phyloP scores from a whole-genome alignment of 2,113 vertebrate genomes.

The Galbula dea region DNA sequence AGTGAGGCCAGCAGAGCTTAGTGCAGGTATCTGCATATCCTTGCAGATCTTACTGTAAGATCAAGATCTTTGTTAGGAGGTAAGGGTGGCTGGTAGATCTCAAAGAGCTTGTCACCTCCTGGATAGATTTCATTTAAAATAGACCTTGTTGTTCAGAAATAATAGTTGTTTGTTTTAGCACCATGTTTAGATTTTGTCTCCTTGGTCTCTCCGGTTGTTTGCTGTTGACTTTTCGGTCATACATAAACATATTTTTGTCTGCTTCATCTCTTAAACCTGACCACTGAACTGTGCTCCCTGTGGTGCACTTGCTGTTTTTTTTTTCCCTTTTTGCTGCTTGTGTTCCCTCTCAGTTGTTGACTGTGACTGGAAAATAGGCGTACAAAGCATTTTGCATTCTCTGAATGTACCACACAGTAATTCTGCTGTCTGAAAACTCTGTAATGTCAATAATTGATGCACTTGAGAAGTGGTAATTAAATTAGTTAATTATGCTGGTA shows the following conservation, averaged over 20 bases:
- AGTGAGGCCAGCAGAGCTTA: not conserved
- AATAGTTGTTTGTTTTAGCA: not conserved
- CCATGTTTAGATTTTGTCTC: not conserved
- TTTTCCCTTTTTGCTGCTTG: constrained; percentile 1
- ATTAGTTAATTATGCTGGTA: constrained; percentile 99
- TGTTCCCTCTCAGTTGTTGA: constrained; percentile 70
- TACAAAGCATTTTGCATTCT: constrained; percentile 93
- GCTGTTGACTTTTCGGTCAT: not conserved
- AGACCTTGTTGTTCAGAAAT: not conserved
- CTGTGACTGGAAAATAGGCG: constrained; percentile 76
- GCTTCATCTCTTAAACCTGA: constrained; percentile 8
- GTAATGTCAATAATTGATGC: constrained; percentile 99
- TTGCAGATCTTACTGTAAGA: not conserved
- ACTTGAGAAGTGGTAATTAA: constrained; percentile 99
- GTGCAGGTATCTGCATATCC: not conserved
- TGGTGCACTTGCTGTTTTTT: constrained; percentile 2
- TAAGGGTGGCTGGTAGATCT: not conserved
- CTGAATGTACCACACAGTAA: constrained; percentile 92
- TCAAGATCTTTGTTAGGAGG: not conserved
- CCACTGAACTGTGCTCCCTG: not conserved
- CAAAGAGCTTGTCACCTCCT: not conserved
- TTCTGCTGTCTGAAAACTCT: constrained; percentile 99
- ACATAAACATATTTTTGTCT: not conserved
- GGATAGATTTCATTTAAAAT: not conserved
- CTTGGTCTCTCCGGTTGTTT: not conserved